phyloP scores from a whole-genome alignment of 2,797 vertebrate species.

The Arctocebus calabarensis region DNA sequence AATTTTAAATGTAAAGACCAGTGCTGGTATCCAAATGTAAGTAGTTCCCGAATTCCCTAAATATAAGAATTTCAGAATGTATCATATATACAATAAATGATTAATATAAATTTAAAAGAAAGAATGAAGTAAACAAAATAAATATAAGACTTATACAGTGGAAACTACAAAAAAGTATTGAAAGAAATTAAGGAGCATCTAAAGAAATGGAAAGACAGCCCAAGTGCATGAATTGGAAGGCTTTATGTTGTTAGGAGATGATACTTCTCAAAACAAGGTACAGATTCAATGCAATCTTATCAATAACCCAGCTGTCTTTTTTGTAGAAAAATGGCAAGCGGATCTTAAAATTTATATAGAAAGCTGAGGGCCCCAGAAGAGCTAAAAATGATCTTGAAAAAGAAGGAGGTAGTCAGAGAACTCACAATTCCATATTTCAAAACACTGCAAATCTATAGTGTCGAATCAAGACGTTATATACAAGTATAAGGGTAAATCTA shows the following conservation, averaged over 20 bases:
- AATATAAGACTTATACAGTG: neutral
- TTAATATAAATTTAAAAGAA: neutral
- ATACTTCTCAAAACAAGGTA: neutral
- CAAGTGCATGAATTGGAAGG: neutral
- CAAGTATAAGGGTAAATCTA: neutral
- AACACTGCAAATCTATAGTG: neutral
- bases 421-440: neutral
- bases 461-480: neutral
- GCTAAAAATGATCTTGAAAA: neutral
- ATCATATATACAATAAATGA: neutral
- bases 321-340: neutral
- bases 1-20: neutral
- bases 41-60: neutral
- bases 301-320: neutral
- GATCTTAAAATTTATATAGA: slow-evolving; percentile 15
- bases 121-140: neutral
- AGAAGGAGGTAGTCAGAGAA: neutral
- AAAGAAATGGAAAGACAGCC: slow-evolving; percentile 2
- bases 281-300: neutral
- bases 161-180: neutral
- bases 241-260: neutral
- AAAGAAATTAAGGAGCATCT: neutral
- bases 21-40: neutral
- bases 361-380: neutral
- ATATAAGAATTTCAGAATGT: slow-evolving; percentile 26